phyloP scores from a whole-genome alignment of 2,797 vertebrate genomes.

The Acrocephalus scirpaceus region DNA sequence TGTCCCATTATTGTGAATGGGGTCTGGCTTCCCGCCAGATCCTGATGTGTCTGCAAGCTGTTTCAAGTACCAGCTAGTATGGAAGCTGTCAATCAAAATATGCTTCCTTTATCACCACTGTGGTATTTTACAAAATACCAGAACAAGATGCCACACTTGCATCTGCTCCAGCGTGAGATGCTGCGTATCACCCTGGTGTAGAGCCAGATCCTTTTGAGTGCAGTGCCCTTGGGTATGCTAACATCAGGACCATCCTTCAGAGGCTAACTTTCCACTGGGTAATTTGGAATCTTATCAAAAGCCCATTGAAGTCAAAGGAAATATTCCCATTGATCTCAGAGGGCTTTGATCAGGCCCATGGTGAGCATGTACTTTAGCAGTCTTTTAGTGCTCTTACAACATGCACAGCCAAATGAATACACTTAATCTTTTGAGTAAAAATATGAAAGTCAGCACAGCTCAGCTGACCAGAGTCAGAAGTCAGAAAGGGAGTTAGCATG shows the following conservation, averaged over 20 bases:
- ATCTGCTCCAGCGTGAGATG: background rate
- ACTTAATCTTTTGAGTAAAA: slow-evolving; percentile 20
- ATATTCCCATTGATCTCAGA: slow-evolving; percentile 59
- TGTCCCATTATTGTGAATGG: slow-evolving; percentile 41
- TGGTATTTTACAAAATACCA: background rate
- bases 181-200: background rate
- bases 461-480: background rate
- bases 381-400: slow-evolving; percentile 45
- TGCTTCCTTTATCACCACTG: background rate
- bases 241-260: background rate
- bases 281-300: slow-evolving; percentile 60
- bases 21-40: slow-evolving; percentile 45
- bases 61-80: slow-evolving; percentile 27
- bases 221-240: background rate
- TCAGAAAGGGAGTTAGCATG: background rate
- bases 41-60: slow-evolving; percentile 29
- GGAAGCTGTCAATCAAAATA: slow-evolving; percentile 44
- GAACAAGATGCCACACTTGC: background rate
- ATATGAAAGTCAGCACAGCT: background rate
- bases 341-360: slow-evolving; percentile 53
- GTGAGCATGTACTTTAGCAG: slow-evolving; percentile 51
- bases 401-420: slow-evolving; percentile 21
- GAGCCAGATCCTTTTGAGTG: background rate
- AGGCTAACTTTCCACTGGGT: background rate
- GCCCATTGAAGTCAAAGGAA: slow-evolving; percentile 53